A percentile compares a stretch with the other conserved stretches of the same genome.
Evolutionary conservation across 2,888 invertebrate genomes (phyloP).

Genomic region (Sesia bembeciformis): DNA sequence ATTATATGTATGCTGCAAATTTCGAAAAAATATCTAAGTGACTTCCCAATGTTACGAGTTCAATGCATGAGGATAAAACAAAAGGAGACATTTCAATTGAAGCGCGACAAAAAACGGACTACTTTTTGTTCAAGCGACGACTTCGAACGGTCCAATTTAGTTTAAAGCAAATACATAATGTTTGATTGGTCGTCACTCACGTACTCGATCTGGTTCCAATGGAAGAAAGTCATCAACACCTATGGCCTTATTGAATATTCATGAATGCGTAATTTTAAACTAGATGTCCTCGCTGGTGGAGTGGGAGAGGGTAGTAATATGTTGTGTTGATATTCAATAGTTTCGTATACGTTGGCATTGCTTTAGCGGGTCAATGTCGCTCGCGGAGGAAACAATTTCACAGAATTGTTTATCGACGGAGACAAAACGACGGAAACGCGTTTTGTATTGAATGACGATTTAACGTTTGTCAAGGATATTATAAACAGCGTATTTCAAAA

Average conservation of each 20-base stretch:
- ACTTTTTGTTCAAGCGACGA: too few relatives aligned
- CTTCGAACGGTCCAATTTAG: too few relatives aligned
- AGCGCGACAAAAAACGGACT: too few relatives aligned
- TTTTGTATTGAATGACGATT: constrained; percentile 24
- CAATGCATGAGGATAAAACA: too few relatives aligned
- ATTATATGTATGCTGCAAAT: too few relatives aligned
- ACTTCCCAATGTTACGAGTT: too few relatives aligned
- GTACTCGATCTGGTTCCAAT: not conserved
- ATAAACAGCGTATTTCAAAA: too few relatives aligned
- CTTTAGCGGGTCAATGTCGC: constrained; percentile 52
- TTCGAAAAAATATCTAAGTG: too few relatives aligned
- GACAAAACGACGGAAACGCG: constrained; percentile 25
- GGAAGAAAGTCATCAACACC: constrained; percentile 12
- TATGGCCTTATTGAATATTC: constrained; percentile 28
- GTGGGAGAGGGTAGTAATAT: constrained; percentile 7
- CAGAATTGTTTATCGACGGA: constrained; percentile 28
- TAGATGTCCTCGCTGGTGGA: constrained; percentile 36
- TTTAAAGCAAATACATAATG: too few relatives aligned
- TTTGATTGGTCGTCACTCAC: too few relatives aligned
- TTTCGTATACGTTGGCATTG: constrained; percentile 40
- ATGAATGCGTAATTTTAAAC: constrained; percentile 8
- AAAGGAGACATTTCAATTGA: too few relatives aligned
- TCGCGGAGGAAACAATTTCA: constrained; percentile 41
- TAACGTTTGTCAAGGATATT: constrained; percentile 14
- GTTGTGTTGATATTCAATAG: constrained; percentile 15